Base-by-base conservation (phyloP, 2,797 vertebrate genomes). In the Coregonus ussuriensis region DNA sequence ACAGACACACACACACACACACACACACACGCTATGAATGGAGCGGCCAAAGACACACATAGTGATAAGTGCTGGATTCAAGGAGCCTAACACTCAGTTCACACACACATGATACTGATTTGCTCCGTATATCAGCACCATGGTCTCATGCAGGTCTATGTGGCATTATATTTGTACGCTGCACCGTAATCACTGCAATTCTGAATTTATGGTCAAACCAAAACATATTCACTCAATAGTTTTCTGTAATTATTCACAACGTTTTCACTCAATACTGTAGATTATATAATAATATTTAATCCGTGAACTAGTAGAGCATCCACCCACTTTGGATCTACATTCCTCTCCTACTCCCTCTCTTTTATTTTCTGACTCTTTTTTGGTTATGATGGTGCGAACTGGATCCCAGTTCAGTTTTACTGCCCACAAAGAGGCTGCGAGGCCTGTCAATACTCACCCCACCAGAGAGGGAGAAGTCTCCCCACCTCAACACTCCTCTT, bases 301-400 rank as follows among this genome's bases (percentile, higher is more conserved):
- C 9, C 41, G 0, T 47, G 9, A 59, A 59, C 56, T 21, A 15
- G 56, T 21, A 59, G 56, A 4, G 56, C 5, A 59, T 59, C 6
- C 18, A 59, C 5, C 3, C 54, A n/a, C 3, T 25, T 63, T 18
- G 59, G 21, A 63, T 25, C 21, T 11, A 63, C 59, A 63, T 18
- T 18, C 29, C 71, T 74, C 56, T 76, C 79, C 80, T 82, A 71
- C 84, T 77, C 77, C 82, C 81, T 81, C 84, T 76, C 37, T 87
- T 80, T 47, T 77, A 85, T 89, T 78, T 84, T 84, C 83, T 86
- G 81, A 62, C 21, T 2, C 75, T 15, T 9, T 71, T 79, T n/a
- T 70, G n/a, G 21, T 21, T 6, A 21, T 66, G 63, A n/a, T 15
- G 63, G 63, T 29, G 63, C 11, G 1, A 67, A 16, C 14, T 67